A percentile compares a stretch with the other conserved stretches of the same genome.
Evolutionary conservation across 2,113 vertebrate genomes (phyloP).

Genomic region (Clarias batrachus): DNA sequence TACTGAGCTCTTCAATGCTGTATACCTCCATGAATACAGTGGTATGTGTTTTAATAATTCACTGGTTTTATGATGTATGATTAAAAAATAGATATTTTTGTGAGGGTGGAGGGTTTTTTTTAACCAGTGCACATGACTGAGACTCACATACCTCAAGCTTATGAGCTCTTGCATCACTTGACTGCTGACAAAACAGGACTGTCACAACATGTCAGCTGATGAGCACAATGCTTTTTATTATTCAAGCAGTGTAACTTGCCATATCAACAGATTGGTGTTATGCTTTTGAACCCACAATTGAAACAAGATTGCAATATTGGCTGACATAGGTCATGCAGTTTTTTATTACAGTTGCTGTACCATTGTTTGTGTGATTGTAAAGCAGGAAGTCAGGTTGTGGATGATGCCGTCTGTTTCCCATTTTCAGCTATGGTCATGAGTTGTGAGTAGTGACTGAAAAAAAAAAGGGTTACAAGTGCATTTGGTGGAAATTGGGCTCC

Average conservation of each 20-base stretch:
- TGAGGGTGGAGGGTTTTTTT: not conserved
- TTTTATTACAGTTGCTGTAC: not conserved
- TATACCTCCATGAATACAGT: no score
- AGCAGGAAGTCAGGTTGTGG: not conserved
- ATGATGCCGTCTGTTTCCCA: not conserved
- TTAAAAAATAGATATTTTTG: not conserved
- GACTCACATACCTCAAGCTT: not conserved
- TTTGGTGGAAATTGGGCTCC: not conserved
- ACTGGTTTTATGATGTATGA: not conserved
- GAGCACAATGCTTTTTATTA: not conserved
- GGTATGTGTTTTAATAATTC: not conserved
- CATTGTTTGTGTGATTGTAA: not conserved
- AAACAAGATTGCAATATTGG: not conserved
- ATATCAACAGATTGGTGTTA: not conserved
- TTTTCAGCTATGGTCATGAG: not conserved
- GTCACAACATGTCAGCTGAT: not conserved
- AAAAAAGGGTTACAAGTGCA: not conserved
- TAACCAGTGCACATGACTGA: conserved; percentile 37
- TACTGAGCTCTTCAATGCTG: no score
- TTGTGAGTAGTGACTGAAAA: not conserved
- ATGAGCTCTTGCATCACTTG: not conserved
- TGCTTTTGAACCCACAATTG: not conserved
- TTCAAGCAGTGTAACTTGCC: not conserved
- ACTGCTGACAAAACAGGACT: conserved; percentile 1
- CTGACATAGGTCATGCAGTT: not conserved